Conservation (phyloP, 2,888 invertebrate species). For the Andrena fulva region DNA sequence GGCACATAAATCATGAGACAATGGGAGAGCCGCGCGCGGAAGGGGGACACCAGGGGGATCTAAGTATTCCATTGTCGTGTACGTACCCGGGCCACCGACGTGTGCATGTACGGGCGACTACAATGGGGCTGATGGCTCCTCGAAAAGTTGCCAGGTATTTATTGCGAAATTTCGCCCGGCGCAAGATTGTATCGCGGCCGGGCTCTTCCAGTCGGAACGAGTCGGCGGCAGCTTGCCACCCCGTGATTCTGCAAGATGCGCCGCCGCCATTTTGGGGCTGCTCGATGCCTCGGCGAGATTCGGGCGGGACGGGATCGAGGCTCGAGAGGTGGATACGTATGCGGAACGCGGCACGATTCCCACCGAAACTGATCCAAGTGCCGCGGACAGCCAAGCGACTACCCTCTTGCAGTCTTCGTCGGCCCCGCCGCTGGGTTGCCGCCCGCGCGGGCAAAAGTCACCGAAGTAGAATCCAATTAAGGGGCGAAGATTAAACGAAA, state of each 20-base stretch:
- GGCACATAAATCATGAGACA: conserved; percentile 82
- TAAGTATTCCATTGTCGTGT: conserved; percentile 78
- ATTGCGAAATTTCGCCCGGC: conserved; percentile 48
- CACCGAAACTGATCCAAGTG: too few relatives aligned
- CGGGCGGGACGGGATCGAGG: too few relatives aligned
- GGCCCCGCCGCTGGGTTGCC: background rate
- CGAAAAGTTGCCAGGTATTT: conserved; percentile 56
- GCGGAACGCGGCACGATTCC: too few relatives aligned
- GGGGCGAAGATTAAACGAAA: conserved; percentile 21
- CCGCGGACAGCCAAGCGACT: too few relatives aligned
- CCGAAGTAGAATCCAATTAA: conserved; percentile 23
- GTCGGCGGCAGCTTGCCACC: background rate
- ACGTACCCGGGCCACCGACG: conserved; percentile 46
- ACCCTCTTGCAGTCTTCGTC: too few relatives aligned
- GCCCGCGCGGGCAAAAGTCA: background rate
- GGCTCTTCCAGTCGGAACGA: background rate
- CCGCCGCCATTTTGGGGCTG: background rate
- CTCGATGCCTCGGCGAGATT: too few relatives aligned
- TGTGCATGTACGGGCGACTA: conserved; percentile 40
- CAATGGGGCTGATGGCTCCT: conserved; percentile 36
- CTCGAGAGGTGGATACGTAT: too few relatives aligned
- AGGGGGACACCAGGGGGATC: conserved; percentile 73
- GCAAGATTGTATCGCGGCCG: conserved; percentile 51
- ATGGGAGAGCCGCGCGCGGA: conserved; percentile 75
- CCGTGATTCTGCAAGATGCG: background rate